Conservation (phyloP, 1,140 invertebrate genomes). For the Brachionus calyciflorus region DNA sequence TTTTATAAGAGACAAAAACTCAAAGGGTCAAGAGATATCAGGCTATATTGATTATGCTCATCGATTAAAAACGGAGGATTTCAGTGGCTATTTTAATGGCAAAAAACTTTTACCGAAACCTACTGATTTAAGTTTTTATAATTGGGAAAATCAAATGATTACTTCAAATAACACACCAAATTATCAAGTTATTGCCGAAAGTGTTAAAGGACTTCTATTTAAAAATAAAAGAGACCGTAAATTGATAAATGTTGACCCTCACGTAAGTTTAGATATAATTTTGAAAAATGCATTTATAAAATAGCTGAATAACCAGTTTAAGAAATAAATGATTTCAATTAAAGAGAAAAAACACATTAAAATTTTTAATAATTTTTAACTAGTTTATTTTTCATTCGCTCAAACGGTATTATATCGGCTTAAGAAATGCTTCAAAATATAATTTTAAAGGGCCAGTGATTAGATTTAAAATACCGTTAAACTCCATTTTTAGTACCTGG, state of each 20-base stretch:
- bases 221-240: slow-evolving; percentile 62
- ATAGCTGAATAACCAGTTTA: no score
- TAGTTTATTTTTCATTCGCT: no score
- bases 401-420: no score
- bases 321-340: no score
- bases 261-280: slow-evolving; percentile 50
- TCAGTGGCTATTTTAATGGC: slow-evolving; percentile 69
- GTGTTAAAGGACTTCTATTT: slow-evolving; percentile 67
- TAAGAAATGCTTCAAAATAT: no score
- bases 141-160: slow-evolving; percentile 69
- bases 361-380: no score
- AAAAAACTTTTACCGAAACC: slow-evolving; percentile 66
- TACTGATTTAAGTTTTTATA: slow-evolving; percentile 70
- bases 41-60: slow-evolving; percentile 75
- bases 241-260: slow-evolving; percentile 62
- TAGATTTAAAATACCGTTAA: no score
- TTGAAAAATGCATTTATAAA: no score
- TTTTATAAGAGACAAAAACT: slow-evolving; percentile 68
- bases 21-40: slow-evolving; percentile 69
- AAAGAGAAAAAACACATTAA: no score
- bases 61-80: slow-evolving; percentile 70
- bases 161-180: slow-evolving; percentile 69
- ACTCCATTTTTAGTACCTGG: no score
- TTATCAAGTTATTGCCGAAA: slow-evolving; percentile 68
- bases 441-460: no score